phyloP scores from a whole-genome alignment of 2,113 vertebrate species.

The Sus scrofa region DNA sequence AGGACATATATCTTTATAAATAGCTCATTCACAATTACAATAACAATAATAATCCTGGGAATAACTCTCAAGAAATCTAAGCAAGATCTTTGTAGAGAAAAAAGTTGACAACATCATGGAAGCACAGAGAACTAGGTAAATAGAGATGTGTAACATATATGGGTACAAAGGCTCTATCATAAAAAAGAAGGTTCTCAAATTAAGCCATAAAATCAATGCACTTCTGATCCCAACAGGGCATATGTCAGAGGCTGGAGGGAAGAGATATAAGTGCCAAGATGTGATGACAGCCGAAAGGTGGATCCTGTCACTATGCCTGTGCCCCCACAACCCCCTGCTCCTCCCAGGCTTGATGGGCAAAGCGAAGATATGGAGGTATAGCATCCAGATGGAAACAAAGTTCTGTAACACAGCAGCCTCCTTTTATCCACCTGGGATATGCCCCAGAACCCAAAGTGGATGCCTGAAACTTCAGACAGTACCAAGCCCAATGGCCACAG shows the following conservation, averaged over 20 bases:
- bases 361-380: neutral
- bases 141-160: neutral
- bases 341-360: neutral
- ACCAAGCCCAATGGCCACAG: neutral
- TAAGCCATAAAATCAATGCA: neutral
- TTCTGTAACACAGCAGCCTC: neutral
- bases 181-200: constrained; percentile 34
- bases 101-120: neutral
- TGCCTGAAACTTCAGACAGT: neutral
- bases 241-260: neutral
- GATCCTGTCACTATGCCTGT: neutral
- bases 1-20: neutral
- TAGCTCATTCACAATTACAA: neutral
- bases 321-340: neutral
- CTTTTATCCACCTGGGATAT: neutral
- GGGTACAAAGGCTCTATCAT: neutral
- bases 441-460: neutral
- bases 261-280: neutral
- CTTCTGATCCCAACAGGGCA: neutral
- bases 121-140: neutral
- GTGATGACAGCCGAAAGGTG: neutral
- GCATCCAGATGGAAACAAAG: neutral
- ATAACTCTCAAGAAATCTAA: neutral
- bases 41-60: neutral
- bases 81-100: neutral